Evolutionary conservation across 2,888 invertebrate genomes (phyloP).

Genomic region (Mactromeris polynyma): DNA sequence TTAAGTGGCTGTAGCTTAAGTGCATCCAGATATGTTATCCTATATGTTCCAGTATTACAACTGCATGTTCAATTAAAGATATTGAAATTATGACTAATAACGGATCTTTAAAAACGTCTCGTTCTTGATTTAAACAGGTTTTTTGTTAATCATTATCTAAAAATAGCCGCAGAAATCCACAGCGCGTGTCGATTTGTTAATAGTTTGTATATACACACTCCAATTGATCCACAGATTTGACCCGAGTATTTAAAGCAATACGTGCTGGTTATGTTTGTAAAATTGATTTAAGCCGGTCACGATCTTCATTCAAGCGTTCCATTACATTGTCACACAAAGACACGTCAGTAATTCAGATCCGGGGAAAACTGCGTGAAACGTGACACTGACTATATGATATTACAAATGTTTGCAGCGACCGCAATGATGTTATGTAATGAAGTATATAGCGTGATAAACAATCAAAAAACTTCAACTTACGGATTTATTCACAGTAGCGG

Average conservation of each 20-base stretch:
- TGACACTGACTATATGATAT: no score
- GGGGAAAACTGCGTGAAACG: no score
- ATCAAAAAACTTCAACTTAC: no score
- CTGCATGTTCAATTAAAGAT: not conserved
- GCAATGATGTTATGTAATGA: no score
- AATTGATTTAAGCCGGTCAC: not conserved
- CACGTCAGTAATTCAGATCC: no score
- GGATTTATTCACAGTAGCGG: no score
- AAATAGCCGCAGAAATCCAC: constrained; percentile 43
- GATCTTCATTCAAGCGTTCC: constrained; percentile 10
- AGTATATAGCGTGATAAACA: no score
- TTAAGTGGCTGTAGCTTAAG: not conserved
- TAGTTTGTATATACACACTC: not conserved
- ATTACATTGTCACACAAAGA: not conserved
- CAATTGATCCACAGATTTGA: not conserved
- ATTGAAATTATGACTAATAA: not conserved
- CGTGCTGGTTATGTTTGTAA: not conserved
- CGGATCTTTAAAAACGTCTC: not conserved
- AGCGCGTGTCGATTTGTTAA: constrained; percentile 35
- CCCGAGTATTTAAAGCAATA: constrained; percentile 1
- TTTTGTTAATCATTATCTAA: constrained; percentile 48
- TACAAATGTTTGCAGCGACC: no score
- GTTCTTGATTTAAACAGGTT: constrained; percentile 40
- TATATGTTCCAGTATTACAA: not conserved
- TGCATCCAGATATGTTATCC: not conserved